Conservation (phyloP, 2,888 invertebrate genomes). For the Odontomyia ornata region DNA sequence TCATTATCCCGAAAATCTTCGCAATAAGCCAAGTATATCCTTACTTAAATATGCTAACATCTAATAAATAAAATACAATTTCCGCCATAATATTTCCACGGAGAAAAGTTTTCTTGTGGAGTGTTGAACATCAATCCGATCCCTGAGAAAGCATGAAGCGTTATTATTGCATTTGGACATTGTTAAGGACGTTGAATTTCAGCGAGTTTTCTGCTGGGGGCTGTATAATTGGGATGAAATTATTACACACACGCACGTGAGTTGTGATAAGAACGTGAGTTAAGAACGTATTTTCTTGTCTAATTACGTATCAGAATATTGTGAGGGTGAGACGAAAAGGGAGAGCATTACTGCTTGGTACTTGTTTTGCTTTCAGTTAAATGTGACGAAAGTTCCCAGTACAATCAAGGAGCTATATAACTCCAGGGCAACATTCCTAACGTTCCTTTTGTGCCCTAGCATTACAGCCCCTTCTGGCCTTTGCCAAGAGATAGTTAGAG, state of each 20-base stretch:
- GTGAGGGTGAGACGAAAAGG: neutral
- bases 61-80: conserved; percentile 30
- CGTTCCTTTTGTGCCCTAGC: too few relatives aligned
- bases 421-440: too few relatives aligned
- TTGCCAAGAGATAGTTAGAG: too few relatives aligned
- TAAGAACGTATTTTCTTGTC: neutral
- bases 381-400: too few relatives aligned
- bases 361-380: too few relatives aligned
- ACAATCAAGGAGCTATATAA: too few relatives aligned
- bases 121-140: conserved; percentile 13
- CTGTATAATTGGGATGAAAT: neutral
- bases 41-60: conserved; percentile 17
- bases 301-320: neutral
- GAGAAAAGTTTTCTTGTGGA: neutral
- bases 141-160: conserved; percentile 2
- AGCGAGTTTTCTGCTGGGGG: neutral
- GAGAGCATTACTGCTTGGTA: too few relatives aligned
- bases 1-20: conserved; percentile 21
- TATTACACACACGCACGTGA: neutral
- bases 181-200: too few relatives aligned
- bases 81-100: conserved; percentile 4
- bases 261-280: neutral
- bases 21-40: conserved; percentile 24
- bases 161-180: conserved; percentile 26
- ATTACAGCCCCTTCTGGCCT: too few relatives aligned